phyloP scores from a whole-genome alignment of 92 coral and sea anemone species.

The Hydrozoanthus gracilis region DNA sequence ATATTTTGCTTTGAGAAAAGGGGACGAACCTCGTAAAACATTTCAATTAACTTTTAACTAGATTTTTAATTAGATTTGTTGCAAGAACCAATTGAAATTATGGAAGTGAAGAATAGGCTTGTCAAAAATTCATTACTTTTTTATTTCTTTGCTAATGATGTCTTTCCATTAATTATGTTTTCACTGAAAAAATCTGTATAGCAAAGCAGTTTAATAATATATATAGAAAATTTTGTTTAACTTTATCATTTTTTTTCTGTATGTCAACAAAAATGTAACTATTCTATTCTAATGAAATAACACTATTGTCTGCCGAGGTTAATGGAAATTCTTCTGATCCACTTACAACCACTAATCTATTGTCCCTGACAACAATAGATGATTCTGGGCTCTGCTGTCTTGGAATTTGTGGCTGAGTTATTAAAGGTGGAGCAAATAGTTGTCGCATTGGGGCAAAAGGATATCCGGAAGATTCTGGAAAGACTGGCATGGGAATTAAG shows the following conservation, averaged over 20 bases:
- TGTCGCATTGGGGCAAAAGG: constrained; percentile 16
- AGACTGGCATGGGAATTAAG: background rate
- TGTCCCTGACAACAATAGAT: constrained; percentile 40
- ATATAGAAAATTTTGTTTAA: background rate
- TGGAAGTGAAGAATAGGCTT: too few relatives aligned
- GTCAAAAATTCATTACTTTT: too few relatives aligned
- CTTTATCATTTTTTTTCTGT: background rate
- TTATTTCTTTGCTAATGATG: too few relatives aligned
- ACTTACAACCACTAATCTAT: constrained; percentile 36
- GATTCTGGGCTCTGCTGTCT: constrained; percentile 31
- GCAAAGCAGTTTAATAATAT: too few relatives aligned
- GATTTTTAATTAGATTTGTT: too few relatives aligned
- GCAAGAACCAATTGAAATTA: too few relatives aligned
- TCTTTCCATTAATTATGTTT: too few relatives aligned
- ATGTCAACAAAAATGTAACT: too few relatives aligned
- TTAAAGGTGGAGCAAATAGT: background rate
- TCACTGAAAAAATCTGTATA: too few relatives aligned
- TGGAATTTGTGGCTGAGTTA: background rate
- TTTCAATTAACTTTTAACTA: too few relatives aligned
- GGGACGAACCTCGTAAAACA: too few relatives aligned
- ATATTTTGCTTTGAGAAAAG: too few relatives aligned
- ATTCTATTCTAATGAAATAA: constrained; percentile 34
- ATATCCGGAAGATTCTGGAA: background rate
- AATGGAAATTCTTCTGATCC: constrained; percentile 35
- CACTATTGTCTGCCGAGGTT: constrained; percentile 43